A percentile compares a stretch with the other conserved stretches of the same genome.
phyloP scores from a whole-genome alignment of 2,113 vertebrate genomes.

The Amia ocellicauda region DNA sequence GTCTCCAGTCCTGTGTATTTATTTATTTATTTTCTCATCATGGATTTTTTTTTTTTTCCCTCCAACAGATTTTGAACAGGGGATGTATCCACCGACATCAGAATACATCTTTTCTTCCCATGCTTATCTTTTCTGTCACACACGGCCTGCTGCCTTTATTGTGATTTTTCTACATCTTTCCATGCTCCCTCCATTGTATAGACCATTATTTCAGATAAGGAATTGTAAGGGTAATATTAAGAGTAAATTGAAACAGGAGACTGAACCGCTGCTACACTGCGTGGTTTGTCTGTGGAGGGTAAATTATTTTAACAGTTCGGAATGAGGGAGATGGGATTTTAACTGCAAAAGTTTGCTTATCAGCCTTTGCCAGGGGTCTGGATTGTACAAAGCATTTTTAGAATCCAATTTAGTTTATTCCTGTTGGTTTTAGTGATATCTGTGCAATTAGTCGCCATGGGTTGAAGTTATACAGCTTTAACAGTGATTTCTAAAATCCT shows the following conservation, averaged over 20 bases:
- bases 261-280: conserved; percentile 16
- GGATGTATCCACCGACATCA: conserved; percentile 23
- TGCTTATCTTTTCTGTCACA: conserved; percentile 37
- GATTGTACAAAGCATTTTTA: conserved; percentile 46
- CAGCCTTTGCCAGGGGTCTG: conserved; percentile 53
- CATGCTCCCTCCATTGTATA: conserved; percentile 26
- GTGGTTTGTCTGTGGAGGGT: conserved; percentile 19
- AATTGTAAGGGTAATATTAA: conserved; percentile 41
- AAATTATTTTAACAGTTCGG: conserved; percentile 38
- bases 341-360: conserved; percentile 61
- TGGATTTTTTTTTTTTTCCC: conserved; percentile 41
- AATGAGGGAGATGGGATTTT: conserved; percentile 40
- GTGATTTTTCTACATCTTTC: conserved; percentile 29
- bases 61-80: conserved; percentile 1
- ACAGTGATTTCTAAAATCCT: conserved; percentile 56
- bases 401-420: conserved; percentile 54
- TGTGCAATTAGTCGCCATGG: conserved; percentile 56
- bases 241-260: conserved; percentile 19
- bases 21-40: conserved; percentile 29
- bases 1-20: background rate
- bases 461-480: conserved; percentile 42
- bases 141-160: conserved; percentile 38
- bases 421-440: conserved; percentile 60
- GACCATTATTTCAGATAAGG: conserved; percentile 46
- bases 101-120: conserved; percentile 32